These are phyloP conservation scores for Hemitrygon akajei DNA, from an alignment of 2,797 vertebrate species.

Conservation along the genomic window DNA sequence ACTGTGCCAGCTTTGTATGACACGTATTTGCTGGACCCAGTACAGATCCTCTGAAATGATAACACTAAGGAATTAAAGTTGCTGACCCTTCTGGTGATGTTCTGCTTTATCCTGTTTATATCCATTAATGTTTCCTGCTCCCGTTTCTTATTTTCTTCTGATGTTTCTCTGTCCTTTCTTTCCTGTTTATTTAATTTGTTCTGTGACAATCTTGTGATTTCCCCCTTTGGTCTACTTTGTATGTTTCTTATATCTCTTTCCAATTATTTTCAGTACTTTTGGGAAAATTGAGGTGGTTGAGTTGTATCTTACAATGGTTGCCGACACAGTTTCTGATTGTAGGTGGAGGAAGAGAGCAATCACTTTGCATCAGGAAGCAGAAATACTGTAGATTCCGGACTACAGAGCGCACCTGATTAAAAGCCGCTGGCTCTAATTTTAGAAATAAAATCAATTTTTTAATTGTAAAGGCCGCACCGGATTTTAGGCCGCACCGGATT, in stretches of 20 bases:
- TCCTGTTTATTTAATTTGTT: not conserved
- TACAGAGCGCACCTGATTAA: too few relatives aligned
- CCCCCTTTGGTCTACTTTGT: not conserved
- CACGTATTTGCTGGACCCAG: too few relatives aligned
- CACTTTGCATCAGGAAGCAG: not conserved
- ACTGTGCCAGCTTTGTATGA: too few relatives aligned
- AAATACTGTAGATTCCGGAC: too few relatives aligned
- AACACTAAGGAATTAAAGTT: too few relatives aligned
- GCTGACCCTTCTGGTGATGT: not conserved
- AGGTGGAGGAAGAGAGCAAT: not conserved
- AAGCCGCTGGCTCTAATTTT: too few relatives aligned
- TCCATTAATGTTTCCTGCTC: not conserved
- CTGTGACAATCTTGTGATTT: not conserved
- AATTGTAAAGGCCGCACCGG: too few relatives aligned
- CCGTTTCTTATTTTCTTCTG: not conserved
- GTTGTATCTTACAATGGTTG: not conserved
- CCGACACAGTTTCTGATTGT: not conserved
- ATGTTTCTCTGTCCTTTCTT: not conserved
- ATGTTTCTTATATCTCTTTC: not conserved
- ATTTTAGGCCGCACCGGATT: too few relatives aligned
- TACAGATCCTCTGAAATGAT: too few relatives aligned
- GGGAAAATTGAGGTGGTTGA: not conserved
- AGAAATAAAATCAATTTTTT: too few relatives aligned
- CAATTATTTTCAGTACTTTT: not conserved
- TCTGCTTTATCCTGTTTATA: not conserved